phyloP scores from a whole-genome alignment of 2,113 vertebrate species.

The Myrmophylax atrothorax region DNA sequence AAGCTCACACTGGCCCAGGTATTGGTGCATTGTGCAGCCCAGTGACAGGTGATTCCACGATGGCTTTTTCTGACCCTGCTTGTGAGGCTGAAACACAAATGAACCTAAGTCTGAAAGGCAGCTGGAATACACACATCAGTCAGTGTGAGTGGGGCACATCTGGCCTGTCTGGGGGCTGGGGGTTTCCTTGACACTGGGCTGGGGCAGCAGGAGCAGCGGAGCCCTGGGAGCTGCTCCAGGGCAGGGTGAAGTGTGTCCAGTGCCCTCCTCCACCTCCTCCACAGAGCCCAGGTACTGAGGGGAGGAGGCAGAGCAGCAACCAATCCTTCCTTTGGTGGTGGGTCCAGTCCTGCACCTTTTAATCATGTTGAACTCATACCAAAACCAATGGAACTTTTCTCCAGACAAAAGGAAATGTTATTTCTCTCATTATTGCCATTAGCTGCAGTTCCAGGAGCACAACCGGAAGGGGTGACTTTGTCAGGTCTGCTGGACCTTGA shows the following conservation, averaged over 20 bases:
- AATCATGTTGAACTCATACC: fast-evolving
- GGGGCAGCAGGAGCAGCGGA: not conserved
- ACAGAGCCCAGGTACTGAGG: not conserved
- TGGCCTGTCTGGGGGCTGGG: not conserved
- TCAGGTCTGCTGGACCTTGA: not conserved
- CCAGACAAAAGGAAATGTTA: not conserved
- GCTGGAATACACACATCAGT: not conserved
- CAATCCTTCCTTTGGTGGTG: not conserved
- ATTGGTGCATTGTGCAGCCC: not conserved
- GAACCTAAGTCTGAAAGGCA: not conserved
- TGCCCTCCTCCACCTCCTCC: not conserved
- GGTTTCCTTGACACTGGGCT: not conserved
- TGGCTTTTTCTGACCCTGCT: not conserved
- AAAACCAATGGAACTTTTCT: not conserved
- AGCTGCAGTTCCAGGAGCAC: fast-evolving
- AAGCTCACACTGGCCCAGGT: not conserved
- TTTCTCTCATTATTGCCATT: not conserved
- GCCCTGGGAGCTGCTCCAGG: not conserved
- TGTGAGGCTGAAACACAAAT: not conserved
- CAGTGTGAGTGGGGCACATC: not conserved
- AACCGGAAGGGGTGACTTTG: not conserved
- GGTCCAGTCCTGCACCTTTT: not conserved
- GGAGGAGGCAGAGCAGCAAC: not conserved
- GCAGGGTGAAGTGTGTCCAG: not conserved
- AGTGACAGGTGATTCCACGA: not conserved